Conservation (phyloP, 2,113 vertebrate genomes). For the Trichechus manatus region DNA sequence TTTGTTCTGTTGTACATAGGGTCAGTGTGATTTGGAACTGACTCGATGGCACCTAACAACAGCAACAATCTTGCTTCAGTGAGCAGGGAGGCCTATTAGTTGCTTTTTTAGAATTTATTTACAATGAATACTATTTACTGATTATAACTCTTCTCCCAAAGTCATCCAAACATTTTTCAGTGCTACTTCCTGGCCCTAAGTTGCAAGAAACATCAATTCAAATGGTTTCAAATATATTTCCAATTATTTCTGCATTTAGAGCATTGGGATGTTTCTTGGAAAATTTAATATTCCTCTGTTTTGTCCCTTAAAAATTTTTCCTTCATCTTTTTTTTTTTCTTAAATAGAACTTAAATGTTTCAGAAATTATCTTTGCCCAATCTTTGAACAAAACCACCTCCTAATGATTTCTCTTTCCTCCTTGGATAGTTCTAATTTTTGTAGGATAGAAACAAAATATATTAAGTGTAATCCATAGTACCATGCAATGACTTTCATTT, state of each 20-base stretch:
- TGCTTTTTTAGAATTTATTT: neutral
- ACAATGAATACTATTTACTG: neutral
- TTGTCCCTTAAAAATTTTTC: neutral
- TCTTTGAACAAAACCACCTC: neutral
- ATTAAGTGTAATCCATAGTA: neutral
- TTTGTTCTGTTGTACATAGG: too few relatives aligned
- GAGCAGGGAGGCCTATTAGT: neutral
- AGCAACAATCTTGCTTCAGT: neutral
- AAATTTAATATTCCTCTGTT: conserved; percentile 53
- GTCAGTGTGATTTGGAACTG: too few relatives aligned
- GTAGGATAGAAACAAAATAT: neutral
- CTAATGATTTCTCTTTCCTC: neutral
- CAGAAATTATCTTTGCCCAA: neutral
- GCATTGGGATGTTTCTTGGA: conserved; percentile 65
- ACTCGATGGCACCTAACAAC: too few relatives aligned
- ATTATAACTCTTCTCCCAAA: neutral
- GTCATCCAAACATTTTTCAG: neutral
- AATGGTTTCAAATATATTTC: conserved; percentile 55
- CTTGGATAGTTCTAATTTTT: neutral
- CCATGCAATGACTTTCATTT: neutral
- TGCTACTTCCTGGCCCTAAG: neutral
- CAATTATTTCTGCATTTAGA: conserved; percentile 32
- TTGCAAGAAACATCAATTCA: neutral
- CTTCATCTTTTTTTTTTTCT: neutral
- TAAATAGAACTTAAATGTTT: neutral